A percentile compares a stretch with the other conserved stretches of the same genome.
phyloP scores from a whole-genome alignment of 2,797 vertebrate species.

The Psittacula echo region DNA sequence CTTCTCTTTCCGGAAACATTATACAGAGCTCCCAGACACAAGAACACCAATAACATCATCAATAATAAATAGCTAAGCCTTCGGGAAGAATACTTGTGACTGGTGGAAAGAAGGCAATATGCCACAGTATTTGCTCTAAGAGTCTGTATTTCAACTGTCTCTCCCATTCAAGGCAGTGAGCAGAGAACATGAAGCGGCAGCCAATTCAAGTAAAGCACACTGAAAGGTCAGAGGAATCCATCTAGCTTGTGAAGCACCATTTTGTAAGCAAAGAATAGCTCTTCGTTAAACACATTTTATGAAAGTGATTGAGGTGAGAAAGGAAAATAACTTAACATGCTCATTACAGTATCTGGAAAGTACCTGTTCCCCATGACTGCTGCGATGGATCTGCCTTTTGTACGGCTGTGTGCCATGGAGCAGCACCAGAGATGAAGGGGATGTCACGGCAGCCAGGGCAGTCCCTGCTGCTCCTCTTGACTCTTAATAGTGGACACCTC shows the following conservation, averaged over 20 bases:
- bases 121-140: background rate
- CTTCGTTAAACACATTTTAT: slow-evolving; percentile 28
- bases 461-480: background rate
- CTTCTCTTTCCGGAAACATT: background rate
- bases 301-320: slow-evolving; percentile 19
- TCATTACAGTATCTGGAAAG: slow-evolving; percentile 12
- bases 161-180: background rate
- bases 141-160: slow-evolving; percentile 20
- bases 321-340: slow-evolving; percentile 11
- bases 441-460: background rate
- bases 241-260: slow-evolving; percentile 45
- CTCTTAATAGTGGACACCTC: background rate
- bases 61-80: background rate
- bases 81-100: background rate
- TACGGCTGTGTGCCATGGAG: background rate
- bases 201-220: slow-evolving; percentile 20
- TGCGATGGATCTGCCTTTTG: background rate
- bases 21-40: background rate
- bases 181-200: slow-evolving; percentile 49
- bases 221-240: slow-evolving; percentile 61
- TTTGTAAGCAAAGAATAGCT: slow-evolving; percentile 35
- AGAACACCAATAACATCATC: background rate
- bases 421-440: background rate
- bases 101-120: background rate
- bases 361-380: background rate